Conservation (phyloP, 2,888 invertebrate species). For the Pristionchus fissidentatus region DNA sequence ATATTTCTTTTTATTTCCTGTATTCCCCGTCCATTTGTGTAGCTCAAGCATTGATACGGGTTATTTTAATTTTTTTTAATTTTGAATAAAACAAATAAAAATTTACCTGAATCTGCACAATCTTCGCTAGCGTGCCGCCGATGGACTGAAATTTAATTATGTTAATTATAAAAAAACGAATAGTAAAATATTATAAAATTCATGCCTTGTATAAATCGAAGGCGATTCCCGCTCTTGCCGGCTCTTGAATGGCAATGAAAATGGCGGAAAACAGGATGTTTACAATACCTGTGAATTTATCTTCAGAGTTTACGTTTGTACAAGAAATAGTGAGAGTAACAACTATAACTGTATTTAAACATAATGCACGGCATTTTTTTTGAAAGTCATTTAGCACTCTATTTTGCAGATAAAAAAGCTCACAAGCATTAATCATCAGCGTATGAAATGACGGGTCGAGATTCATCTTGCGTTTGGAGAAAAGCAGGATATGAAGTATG, state of each 20-base stretch:
- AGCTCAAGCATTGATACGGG: too few species aligned
- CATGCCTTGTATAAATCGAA: constrained; percentile 2
- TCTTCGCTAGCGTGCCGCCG: neutral
- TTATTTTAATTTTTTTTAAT: neutral
- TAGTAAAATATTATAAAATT: neutral
- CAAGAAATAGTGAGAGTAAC: too few species aligned
- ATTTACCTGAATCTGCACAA: neutral
- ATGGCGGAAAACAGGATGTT: neutral
- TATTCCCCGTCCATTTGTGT: too few species aligned
- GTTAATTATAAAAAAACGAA: neutral
- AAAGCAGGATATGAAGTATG: too few species aligned
- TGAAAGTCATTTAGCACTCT: too few species aligned
- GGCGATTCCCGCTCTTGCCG: neutral
- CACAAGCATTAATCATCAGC: neutral
- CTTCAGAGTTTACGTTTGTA: too few species aligned
- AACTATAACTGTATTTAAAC: neutral
- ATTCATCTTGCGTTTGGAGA: neutral
- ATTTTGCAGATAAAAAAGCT: too few species aligned
- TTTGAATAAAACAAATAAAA: neutral
- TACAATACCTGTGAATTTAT: neutral
- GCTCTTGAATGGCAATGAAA: constrained; percentile 24
- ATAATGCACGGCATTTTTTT: neutral
- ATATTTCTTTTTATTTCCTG: too few species aligned
- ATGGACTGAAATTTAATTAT: neutral
- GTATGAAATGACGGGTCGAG: constrained; percentile 13